Conservation (phyloP, 2,113 vertebrate species). For the Pristiophorus japonicus region DNA sequence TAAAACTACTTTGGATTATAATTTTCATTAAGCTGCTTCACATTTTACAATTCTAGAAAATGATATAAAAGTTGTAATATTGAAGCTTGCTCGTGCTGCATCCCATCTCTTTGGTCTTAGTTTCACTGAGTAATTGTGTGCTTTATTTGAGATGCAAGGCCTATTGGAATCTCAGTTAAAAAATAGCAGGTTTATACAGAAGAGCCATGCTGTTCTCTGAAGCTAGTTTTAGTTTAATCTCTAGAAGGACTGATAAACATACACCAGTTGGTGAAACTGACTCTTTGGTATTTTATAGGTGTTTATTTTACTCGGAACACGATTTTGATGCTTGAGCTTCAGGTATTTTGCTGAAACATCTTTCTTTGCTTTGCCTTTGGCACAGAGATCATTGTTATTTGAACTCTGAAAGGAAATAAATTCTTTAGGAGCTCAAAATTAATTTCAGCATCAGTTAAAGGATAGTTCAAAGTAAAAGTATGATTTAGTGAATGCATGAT, state of each 20-base stretch:
- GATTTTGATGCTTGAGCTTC: background rate
- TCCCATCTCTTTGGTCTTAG: background rate
- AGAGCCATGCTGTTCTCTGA: background rate
- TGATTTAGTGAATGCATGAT: background rate
- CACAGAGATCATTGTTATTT: background rate
- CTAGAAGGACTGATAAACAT: background rate
- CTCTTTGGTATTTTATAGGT: background rate
- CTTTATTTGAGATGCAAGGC: background rate
- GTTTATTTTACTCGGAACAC: background rate
- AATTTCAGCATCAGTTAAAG: background rate
- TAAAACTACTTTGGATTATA: background rate
- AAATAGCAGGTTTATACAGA: background rate
- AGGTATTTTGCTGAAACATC: background rate
- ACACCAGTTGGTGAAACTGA: background rate
- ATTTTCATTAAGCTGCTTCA: background rate
- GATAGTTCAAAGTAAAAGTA: background rate
- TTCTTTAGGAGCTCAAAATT: background rate
- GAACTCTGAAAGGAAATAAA: conserved; percentile 1
- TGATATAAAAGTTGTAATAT: background rate
- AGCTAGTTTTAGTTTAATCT: background rate
- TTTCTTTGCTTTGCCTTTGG: background rate
- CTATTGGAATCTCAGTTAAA: background rate
- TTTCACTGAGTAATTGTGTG: background rate
- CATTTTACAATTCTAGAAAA: background rate
- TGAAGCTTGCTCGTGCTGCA: background rate